Percentiles rank a stretch among this genome's conserved stretches.
Evolutionary conservation across 1,140 invertebrate genomes (phyloP).

Genomic region (Ceratina japonica): DNA sequence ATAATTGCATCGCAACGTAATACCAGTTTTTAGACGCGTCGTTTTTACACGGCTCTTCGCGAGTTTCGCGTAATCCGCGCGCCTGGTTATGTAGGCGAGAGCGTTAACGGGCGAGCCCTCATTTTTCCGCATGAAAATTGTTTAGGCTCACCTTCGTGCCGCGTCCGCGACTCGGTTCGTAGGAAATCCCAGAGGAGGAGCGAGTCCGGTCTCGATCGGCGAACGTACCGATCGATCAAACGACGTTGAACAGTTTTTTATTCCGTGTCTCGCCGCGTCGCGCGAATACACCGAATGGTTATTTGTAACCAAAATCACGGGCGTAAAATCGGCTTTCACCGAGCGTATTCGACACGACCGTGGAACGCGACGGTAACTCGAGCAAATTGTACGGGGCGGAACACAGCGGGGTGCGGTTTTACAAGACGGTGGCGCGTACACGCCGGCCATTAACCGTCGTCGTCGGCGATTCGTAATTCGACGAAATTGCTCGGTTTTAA

Average conservation of each 20-base stretch:
- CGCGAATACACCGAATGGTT: no score
- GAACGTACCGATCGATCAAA: neutral
- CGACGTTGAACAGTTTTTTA: no score
- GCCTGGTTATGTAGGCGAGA: slow-evolving; percentile 39
- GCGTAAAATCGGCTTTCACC: slow-evolving; percentile 59
- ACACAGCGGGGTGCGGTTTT: slow-evolving; percentile 1
- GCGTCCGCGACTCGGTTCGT: neutral
- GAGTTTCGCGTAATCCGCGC: slow-evolving; percentile 38
- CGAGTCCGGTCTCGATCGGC: neutral
- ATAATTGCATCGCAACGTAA: slow-evolving; percentile 50
- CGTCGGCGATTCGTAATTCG: slow-evolving; percentile 54
- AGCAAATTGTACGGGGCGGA: slow-evolving; percentile 45
- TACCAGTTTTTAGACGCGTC: slow-evolving; percentile 42
- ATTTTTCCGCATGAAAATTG: neutral
- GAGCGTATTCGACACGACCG: slow-evolving; percentile 19
- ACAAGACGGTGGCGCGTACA: slow-evolving; percentile 25
- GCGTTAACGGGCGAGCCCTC: slow-evolving; percentile 4
- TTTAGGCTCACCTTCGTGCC: neutral
- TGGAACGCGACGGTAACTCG: slow-evolving; percentile 39
- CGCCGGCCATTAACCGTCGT: slow-evolving; percentile 51
- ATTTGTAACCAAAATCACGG: no score
- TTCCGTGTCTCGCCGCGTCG: no score
- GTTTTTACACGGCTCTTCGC: slow-evolving; percentile 13
- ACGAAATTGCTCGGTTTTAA: slow-evolving; percentile 61
- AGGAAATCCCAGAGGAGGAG: slow-evolving; percentile 19